phyloP scores from a whole-genome alignment of 2,113 vertebrate genomes.

The Protomyctophum bolini region DNA sequence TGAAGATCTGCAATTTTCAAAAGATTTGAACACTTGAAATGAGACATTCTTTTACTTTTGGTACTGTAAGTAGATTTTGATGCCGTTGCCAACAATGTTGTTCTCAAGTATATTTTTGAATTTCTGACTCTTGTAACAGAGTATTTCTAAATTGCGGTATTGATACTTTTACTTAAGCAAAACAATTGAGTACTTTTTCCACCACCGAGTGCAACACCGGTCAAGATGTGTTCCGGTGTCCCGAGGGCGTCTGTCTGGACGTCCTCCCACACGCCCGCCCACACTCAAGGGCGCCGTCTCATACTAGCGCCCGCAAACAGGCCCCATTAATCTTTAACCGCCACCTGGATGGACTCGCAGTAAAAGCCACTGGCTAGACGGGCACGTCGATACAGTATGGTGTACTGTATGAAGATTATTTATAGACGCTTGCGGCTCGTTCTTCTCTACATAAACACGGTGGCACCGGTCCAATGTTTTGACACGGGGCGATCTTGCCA shows the following conservation, averaged over 20 bases:
- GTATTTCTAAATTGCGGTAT: no score
- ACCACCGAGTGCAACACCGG: slow-evolving; percentile 17
- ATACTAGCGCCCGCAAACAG: slow-evolving; percentile 52
- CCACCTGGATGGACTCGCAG: slow-evolving; percentile 66
- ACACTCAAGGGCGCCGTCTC: slow-evolving; percentile 68
- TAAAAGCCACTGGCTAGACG: slow-evolving; percentile 66
- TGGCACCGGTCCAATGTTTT: slow-evolving; percentile 14
- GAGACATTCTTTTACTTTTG: no score
- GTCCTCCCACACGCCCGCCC: slow-evolving; percentile 55
- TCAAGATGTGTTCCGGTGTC: slow-evolving; percentile 50
- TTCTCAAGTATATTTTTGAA: no score
- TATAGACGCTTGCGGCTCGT: slow-evolving; percentile 6
- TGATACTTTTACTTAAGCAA: no score
- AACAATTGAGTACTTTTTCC: no score
- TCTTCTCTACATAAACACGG: slow-evolving; percentile 6
- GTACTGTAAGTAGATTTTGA: no score
- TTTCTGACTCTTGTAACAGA: no score
- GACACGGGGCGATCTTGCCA: slow-evolving; percentile 8
- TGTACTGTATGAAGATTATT: slow-evolving; percentile 16
- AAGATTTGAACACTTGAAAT: no score
- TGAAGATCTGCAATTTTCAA: no score
- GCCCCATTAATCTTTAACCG: slow-evolving; percentile 70
- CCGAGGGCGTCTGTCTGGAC: slow-evolving; percentile 42
- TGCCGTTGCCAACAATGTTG: no score
- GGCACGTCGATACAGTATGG: slow-evolving; percentile 70